phyloP scores from a whole-genome alignment of 2,888 invertebrate species.

The Girardia tigrina region DNA sequence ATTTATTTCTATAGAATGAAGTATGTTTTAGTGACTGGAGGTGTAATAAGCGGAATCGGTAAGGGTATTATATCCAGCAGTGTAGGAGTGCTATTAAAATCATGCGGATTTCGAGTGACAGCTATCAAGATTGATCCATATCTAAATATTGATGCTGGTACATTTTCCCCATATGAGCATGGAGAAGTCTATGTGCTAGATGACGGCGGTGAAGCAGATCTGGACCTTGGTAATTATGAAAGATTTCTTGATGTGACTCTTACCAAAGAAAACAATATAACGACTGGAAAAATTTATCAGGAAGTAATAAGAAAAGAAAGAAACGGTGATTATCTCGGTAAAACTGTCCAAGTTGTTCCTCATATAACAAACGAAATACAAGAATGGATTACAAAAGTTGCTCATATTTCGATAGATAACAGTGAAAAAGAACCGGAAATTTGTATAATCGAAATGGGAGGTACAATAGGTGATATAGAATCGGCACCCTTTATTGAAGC shows the following conservation, averaged over 20 bases:
- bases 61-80: conserved; percentile 51
- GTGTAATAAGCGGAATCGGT: conserved; percentile 91
- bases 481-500: conserved; percentile 98
- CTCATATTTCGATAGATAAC: conserved; percentile 64
- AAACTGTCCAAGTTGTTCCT: conserved; percentile 90
- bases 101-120: conserved; percentile 83
- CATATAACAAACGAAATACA: conserved; percentile 95
- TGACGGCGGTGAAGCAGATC: conserved; percentile 96
- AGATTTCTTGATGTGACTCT: conserved; percentile 86
- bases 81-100: conserved; percentile 60
- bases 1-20: too few species aligned
- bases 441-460: conserved; percentile 53
- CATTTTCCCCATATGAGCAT: conserved; percentile 95
- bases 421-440: conserved; percentile 55
- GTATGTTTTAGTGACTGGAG: conserved; percentile 92
- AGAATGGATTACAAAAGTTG: conserved; percentile 89
- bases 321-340: conserved; percentile 84
- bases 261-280: conserved; percentile 89
- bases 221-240: conserved; percentile 97
- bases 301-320: conserved; percentile 83
- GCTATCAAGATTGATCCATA: conserved; percentile 99
- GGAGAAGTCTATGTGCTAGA: conserved; percentile 96
- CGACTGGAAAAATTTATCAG: conserved; percentile 94
- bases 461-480: conserved; percentile 68
- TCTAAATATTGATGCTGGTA: conserved; percentile 96